Evolutionary conservation across 2,888 invertebrate species (phyloP).

Genomic region (Apodemia duryi): DNA sequence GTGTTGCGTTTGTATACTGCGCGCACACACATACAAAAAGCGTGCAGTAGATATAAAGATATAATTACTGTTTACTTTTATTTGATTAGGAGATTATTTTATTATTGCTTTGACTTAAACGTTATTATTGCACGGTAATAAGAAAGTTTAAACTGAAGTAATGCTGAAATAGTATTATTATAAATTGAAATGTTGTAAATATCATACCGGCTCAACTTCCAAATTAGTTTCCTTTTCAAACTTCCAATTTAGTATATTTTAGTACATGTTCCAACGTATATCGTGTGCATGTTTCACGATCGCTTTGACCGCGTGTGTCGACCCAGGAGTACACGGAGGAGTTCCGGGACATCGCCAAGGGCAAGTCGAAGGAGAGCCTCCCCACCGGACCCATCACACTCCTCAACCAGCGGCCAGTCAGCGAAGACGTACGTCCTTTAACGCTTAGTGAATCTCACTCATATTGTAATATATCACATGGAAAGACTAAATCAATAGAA

Average conservation of each 20-base stretch:
- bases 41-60: neutral
- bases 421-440: slow-evolving; percentile 90
- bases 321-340: slow-evolving; percentile 96
- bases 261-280: slow-evolving; percentile 46
- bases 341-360: slow-evolving; percentile 97
- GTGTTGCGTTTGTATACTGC: neutral
- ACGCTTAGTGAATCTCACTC: slow-evolving; percentile 22
- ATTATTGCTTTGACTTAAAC: too few species aligned
- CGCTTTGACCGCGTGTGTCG: slow-evolving; percentile 62
- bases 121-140: too few species aligned
- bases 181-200: too few species aligned
- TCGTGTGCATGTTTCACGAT: slow-evolving; percentile 42
- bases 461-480: neutral
- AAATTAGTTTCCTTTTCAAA: too few species aligned
- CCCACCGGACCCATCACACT: slow-evolving; percentile 95
- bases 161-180: too few species aligned
- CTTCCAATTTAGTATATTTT: too few species aligned
- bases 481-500: neutral
- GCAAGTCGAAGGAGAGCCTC: slow-evolving; percentile 94
- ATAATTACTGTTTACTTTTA: too few species aligned
- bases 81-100: too few species aligned
- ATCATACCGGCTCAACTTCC: too few species aligned
- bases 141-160: too few species aligned
- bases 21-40: slow-evolving; percentile 9
- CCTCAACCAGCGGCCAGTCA: slow-evolving; percentile 96